phyloP scores from a whole-genome alignment of 2,113 vertebrate genomes.

The Nesoenas mayeri region DNA sequence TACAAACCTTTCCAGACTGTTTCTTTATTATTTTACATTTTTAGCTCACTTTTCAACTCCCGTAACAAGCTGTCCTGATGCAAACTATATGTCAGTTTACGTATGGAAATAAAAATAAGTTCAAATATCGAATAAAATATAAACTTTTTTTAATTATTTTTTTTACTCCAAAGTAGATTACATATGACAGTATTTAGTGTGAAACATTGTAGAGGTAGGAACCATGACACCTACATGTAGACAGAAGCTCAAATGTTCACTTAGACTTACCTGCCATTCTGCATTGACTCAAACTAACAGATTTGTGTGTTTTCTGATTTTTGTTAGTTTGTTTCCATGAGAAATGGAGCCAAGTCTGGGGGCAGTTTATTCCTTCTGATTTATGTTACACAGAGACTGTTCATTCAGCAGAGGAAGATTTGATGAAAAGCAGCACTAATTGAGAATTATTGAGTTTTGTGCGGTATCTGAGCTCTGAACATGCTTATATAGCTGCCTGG shows the following conservation, averaged over 20 bases:
- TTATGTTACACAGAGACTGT: neutral
- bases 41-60: neutral
- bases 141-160: neutral
- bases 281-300: neutral
- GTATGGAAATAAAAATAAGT: neutral
- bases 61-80: neutral
- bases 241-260: neutral
- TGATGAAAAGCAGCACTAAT: neutral
- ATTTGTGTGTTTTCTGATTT: neutral
- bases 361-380: neutral
- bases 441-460: neutral
- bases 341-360: neutral
- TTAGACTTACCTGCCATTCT: neutral
- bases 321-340: neutral
- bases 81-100: accelerated
- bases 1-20: neutral
- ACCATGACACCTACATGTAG: neutral
- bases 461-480: neutral
- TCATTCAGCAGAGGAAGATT: neutral
- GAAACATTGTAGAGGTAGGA: neutral
- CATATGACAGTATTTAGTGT: neutral
- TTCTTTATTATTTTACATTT: neutral
- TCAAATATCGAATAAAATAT: neutral
- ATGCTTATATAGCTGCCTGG: neutral
- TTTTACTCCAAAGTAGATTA: neutral